These are phyloP conservation scores for Syritta pipiens DNA, from an alignment of 2,888 invertebrate species.

Conservation along the genomic window DNA sequence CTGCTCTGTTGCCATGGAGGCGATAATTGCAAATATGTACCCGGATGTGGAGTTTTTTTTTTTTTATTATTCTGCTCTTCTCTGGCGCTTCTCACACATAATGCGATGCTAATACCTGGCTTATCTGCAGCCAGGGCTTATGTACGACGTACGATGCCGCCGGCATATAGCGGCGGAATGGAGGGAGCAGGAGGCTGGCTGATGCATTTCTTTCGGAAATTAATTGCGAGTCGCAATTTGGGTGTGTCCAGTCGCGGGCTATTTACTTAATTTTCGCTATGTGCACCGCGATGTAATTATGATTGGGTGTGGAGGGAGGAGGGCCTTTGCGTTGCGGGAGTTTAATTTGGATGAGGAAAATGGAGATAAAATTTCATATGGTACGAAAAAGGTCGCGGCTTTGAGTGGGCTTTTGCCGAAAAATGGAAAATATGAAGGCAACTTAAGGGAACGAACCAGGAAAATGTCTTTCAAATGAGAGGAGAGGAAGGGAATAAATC, in stretches of 20 bases:
- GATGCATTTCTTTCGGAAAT: constrained; percentile 45
- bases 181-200: background rate
- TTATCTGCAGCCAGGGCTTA: background rate
- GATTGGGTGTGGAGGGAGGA: background rate
- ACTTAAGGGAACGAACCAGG: too few relatives aligned
- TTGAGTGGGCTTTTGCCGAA: too few relatives aligned
- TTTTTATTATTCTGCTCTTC: background rate
- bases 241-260: constrained; percentile 37
- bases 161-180: background rate
- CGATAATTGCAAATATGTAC: constrained; percentile 63
- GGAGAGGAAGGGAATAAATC: too few relatives aligned
- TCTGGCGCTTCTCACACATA: constrained; percentile 4
- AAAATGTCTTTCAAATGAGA: too few relatives aligned
- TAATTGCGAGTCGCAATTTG: constrained; percentile 46
- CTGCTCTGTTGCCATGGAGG: constrained; percentile 57
- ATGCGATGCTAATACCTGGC: constrained; percentile 36
- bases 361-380: too few relatives aligned
- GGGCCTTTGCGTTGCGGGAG: too few relatives aligned
- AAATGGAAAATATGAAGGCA: too few relatives aligned
- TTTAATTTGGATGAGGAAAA: too few relatives aligned
- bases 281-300: background rate
- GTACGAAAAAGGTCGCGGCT: too few relatives aligned
- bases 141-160: background rate
- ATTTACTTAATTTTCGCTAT: constrained; percentile 14
- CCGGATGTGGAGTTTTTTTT: constrained; percentile 17